Evolutionary conservation across 53 echinoderm and acorn worm species (phyloP).

Genomic region (Echinarachnius parma): DNA sequence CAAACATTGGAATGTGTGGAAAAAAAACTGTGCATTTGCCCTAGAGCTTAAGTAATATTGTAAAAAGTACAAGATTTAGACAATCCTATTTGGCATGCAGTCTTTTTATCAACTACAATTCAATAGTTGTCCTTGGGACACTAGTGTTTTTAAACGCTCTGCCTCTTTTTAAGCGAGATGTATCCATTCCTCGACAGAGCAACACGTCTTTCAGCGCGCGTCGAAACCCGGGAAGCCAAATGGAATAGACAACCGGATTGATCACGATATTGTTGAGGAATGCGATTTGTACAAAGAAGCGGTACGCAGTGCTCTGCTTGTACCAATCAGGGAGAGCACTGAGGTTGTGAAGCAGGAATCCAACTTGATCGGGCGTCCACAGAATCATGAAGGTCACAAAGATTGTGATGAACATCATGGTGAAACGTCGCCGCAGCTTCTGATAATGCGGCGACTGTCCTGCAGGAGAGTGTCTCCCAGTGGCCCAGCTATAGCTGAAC

Average conservation of each 20-base stretch:
- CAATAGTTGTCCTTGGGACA: no score
- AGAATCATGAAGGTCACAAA: constrained; percentile 10
- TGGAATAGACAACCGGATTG: constrained; percentile 28
- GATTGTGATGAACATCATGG: constrained; percentile 27
- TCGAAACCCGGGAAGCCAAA: constrained; percentile 14
- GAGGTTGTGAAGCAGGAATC: constrained; percentile 16
- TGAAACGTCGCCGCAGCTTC: not conserved
- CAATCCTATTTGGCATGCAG: no score
- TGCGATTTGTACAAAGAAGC: not conserved
- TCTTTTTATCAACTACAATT: no score
- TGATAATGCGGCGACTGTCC: not conserved
- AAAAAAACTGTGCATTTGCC: no score
- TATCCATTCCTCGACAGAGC: not conserved
- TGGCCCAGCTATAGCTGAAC: no score
- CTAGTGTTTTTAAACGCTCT: no score
- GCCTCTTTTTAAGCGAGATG: no score
- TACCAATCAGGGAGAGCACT: not conserved
- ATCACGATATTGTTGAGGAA: not conserved
- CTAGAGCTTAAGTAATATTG: no score
- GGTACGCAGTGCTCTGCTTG: not conserved
- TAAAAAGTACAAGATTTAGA: no score
- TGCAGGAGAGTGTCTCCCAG: not conserved
- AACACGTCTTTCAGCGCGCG: not conserved
- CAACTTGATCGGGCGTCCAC: constrained; percentile 31
- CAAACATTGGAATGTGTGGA: no score